Evolutionary conservation across 2,797 vertebrate genomes (phyloP).

Genomic region (Champsocephalus gunnari): DNA sequence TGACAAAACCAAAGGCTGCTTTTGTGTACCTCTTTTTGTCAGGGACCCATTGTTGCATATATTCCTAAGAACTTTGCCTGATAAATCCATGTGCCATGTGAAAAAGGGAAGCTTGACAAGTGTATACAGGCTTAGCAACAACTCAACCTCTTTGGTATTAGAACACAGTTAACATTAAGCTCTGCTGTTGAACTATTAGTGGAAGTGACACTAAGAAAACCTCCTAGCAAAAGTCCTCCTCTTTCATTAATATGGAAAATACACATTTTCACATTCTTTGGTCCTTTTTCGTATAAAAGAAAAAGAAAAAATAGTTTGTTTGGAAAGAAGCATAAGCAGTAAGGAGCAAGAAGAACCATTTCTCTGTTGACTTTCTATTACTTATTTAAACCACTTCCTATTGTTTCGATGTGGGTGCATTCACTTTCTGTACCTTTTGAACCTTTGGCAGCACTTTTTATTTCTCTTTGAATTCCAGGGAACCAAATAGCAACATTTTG

Average conservation of each 20-base stretch:
- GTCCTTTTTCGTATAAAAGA: constrained; percentile 59
- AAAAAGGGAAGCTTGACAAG: neutral
- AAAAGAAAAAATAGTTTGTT: constrained; percentile 59
- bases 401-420: constrained; percentile 25
- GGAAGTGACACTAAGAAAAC: neutral
- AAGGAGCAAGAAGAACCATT: neutral
- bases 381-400: constrained; percentile 13
- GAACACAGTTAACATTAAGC: neutral
- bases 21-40: neutral
- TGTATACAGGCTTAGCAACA: neutral
- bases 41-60: neutral
- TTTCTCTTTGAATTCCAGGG: neutral
- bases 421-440: constrained; percentile 3
- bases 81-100: neutral
- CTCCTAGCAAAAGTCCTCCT: neutral
- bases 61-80: too few species aligned
- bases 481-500: constrained; percentile 13
- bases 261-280: constrained; percentile 64
- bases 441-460: neutral
- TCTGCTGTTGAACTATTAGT: constrained; percentile 8
- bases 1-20: neutral
- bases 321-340: neutral
- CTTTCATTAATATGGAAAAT: constrained; percentile 23
- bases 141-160: constrained; percentile 15
- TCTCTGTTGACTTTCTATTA: neutral